Evolutionary conservation across 2,888 invertebrate species (phyloP).

Genomic region (Hypolimnas misippus): DNA sequence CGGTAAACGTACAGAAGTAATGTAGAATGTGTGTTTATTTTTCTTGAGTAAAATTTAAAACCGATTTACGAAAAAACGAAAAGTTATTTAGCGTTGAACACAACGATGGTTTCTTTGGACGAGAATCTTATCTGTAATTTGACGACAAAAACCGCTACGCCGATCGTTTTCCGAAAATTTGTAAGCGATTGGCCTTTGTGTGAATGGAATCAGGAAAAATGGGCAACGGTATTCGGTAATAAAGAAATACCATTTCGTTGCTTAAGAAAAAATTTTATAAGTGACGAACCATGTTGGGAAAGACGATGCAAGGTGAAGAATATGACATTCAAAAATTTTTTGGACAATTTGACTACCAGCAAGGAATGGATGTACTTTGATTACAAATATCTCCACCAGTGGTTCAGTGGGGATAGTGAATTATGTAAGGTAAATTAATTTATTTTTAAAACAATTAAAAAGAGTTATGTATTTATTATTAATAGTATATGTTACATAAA

Average conservation of each 20-base stretch:
- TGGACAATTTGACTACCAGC: conserved; percentile 61
- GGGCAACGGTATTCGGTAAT: conserved; percentile 83
- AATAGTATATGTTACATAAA: too few relatives aligned
- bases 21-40: background rate
- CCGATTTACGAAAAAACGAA: background rate
- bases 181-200: conserved; percentile 84
- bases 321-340: conserved; percentile 87
- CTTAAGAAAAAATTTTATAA: conserved; percentile 62
- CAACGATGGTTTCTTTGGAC: conserved; percentile 5
- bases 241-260: conserved; percentile 84
- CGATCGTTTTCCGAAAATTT: conserved; percentile 81
- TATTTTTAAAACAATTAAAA: background rate
- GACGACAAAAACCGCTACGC: conserved; percentile 60
- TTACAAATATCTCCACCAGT: conserved; percentile 90
- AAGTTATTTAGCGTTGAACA: background rate
- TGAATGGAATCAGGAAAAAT: conserved; percentile 85
- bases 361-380: conserved; percentile 92
- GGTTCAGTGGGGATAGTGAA: conserved; percentile 84
- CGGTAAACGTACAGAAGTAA: background rate
- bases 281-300: conserved; percentile 91
- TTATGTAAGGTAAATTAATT: conserved; percentile 79
- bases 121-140: conserved; percentile 60
- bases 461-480: too few relatives aligned
- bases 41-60: background rate
- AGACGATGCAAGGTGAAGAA: conserved; percentile 84